Evolutionary conservation across 2,888 invertebrate genomes (phyloP).

Genomic region (Eristalis pertinax): DNA sequence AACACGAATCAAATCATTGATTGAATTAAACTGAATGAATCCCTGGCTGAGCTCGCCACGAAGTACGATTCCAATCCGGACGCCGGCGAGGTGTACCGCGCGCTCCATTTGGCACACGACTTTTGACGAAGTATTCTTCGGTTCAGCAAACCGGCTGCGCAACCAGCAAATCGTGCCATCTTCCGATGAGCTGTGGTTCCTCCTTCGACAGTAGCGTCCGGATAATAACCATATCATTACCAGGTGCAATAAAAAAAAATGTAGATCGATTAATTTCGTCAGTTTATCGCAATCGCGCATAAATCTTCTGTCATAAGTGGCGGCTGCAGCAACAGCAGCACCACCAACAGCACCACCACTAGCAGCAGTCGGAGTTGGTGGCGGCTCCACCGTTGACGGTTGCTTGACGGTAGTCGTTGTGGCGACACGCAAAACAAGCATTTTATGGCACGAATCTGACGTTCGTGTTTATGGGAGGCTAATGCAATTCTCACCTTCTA

Average conservation of each 20-base stretch:
- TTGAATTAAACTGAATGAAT: slow-evolving; percentile 61
- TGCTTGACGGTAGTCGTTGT: slow-evolving; percentile 65
- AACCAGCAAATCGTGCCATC: slow-evolving; percentile 48
- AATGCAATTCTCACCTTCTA: slow-evolving; percentile 71
- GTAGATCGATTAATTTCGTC: slow-evolving; percentile 72
- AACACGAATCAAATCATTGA: slow-evolving; percentile 58
- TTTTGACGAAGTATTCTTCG: slow-evolving; percentile 3
- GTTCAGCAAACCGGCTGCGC: neutral
- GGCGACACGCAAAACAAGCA: slow-evolving; percentile 72
- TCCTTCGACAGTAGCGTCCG: slow-evolving; percentile 54
- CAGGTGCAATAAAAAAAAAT: slow-evolving; percentile 65
- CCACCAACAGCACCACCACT: neutral
- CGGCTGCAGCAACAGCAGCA: neutral
- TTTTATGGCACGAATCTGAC: slow-evolving; percentile 71
- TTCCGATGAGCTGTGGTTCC: slow-evolving; percentile 40
- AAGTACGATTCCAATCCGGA: slow-evolving; percentile 31
- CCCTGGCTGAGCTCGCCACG: slow-evolving; percentile 25
- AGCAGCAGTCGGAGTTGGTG: neutral
- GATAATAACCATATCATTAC: slow-evolving; percentile 63
- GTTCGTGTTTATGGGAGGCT: slow-evolving; percentile 71
- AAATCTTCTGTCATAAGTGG: slow-evolving; percentile 68
- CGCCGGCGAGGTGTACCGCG: slow-evolving; percentile 1
- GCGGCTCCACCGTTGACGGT: neutral
- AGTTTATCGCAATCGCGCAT: slow-evolving; percentile 64
- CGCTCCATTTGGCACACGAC: slow-evolving; percentile 41